phyloP scores from a whole-genome alignment of 2,113 vertebrate genomes.

The Megaceryle torquata region DNA sequence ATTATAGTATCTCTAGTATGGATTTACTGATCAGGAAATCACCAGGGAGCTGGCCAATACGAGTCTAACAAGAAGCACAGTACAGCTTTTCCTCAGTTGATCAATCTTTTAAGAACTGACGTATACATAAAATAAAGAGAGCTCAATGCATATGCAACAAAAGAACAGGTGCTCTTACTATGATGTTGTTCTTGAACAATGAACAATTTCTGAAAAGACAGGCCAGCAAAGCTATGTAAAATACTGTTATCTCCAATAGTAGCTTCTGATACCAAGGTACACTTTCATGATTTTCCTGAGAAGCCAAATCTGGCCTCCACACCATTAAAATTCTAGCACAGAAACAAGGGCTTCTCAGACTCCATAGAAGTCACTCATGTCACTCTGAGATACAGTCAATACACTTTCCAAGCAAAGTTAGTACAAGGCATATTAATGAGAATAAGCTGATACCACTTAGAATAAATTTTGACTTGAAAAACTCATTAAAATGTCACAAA shows the following conservation, averaged over 20 bases:
- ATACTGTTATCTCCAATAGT: background rate
- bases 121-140: background rate
- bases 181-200: background rate
- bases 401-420: background rate
- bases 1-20: background rate
- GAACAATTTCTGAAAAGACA: background rate
- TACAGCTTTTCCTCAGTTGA: background rate
- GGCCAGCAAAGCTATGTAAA: background rate
- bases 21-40: background rate
- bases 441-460: background rate
- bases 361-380: background rate
- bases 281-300: background rate
- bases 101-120: background rate
- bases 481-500: background rate
- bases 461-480: background rate
- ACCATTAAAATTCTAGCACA: background rate
- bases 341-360: background rate
- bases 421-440: background rate
- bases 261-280: background rate
- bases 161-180: background rate
- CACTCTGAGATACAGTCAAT: background rate
- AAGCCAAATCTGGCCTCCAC: background rate
- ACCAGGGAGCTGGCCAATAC: background rate
- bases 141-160: background rate
- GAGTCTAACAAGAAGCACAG: background rate